Conservation (phyloP, 1,140 invertebrate species). For the Nymphalis io region DNA sequence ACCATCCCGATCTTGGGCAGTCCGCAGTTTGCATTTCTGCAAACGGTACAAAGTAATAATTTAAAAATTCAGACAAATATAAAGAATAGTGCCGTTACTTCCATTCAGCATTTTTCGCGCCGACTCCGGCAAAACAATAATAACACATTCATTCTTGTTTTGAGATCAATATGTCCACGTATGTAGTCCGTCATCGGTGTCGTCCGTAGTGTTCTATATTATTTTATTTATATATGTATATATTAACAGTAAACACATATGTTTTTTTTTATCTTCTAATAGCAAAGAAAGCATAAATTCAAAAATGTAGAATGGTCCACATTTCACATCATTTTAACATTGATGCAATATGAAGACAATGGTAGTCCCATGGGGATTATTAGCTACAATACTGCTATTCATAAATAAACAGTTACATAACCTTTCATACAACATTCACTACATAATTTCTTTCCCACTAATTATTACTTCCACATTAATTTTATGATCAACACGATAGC, state of each 20-base stretch:
- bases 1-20: no score
- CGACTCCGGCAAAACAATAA: no score
- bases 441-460: slow-evolving; percentile 17
- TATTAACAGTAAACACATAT: neutral
- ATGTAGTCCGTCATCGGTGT: neutral
- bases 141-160: no score
- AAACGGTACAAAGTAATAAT: no score
- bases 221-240: no score
- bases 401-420: slow-evolving; percentile 27
- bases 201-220: no score
- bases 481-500: neutral
- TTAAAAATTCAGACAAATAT: no score
- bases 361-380: slow-evolving; percentile 23
- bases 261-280: no score
- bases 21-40: no score
- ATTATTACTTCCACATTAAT: neutral
- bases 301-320: neutral
- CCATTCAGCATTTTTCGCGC: no score
- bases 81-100: no score
- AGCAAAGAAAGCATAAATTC: neutral
- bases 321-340: slow-evolving; percentile 17
- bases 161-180: neutral
- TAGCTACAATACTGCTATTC: neutral
- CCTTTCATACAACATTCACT: neutral
- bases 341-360: slow-evolving; percentile 32